phyloP scores from a whole-genome alignment of 2,888 invertebrate species.

The Plebejus argus region DNA sequence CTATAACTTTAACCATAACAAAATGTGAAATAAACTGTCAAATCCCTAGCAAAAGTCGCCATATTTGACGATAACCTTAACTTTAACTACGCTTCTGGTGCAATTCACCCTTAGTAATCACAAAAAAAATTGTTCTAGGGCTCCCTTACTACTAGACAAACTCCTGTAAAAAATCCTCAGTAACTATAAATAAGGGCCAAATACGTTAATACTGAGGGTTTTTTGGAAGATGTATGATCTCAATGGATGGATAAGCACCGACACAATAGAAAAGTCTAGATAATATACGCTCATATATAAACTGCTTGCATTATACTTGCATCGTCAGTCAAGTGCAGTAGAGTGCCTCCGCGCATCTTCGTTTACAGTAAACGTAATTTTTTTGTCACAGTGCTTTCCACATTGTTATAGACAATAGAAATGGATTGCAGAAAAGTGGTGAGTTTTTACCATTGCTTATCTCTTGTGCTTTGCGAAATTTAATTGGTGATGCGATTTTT shows the following conservation, averaged over 20 bases:
- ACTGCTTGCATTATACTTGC: constrained; percentile 22
- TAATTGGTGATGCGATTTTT: constrained; percentile 4
- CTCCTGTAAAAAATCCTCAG: too few relatives aligned
- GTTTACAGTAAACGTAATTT: constrained; percentile 49
- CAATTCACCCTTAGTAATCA: too few relatives aligned
- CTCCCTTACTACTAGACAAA: neutral
- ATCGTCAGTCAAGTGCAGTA: constrained; percentile 32
- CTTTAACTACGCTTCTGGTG: too few relatives aligned
- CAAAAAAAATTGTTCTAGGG: too few relatives aligned
- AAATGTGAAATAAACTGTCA: too few relatives aligned
- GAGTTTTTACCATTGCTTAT: constrained; percentile 51
- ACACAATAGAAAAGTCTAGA: constrained; percentile 17
- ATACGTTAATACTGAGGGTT: neutral
- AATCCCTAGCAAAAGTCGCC: too few relatives aligned
- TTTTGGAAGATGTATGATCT: neutral
- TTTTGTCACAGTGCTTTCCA: constrained; percentile 65
- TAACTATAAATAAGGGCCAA: too few relatives aligned
- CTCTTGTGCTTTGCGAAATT: constrained; percentile 27
- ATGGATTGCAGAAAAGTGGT: constrained; percentile 73
- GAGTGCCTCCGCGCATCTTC: constrained; percentile 32
- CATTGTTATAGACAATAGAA: constrained; percentile 60
- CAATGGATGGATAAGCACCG: neutral
- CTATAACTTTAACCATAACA: too few relatives aligned
- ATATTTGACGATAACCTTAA: too few relatives aligned
- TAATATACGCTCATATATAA: constrained; percentile 21